Percentiles rank a stretch among this genome's conserved stretches.
These are phyloP conservation scores for Brachynemurus nebulosus DNA, from an alignment of 2,888 invertebrate species.

Conservation along the genomic window DNA sequence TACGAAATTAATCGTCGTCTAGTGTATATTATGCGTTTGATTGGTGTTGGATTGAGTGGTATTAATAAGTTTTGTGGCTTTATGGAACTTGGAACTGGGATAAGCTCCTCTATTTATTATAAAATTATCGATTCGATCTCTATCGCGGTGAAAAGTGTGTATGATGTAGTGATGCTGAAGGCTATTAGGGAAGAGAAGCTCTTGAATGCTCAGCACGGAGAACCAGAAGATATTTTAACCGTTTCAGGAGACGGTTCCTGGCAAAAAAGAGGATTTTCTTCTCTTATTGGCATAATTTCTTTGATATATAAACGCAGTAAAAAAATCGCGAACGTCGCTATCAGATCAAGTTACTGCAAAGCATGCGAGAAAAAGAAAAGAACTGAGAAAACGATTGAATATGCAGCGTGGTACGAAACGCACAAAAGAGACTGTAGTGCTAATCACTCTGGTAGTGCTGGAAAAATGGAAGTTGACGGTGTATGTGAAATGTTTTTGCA, in stretches of 20 bases:
- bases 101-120: constrained; percentile 9
- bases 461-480: constrained; percentile 4
- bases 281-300: constrained; percentile 16
- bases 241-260: too few species aligned
- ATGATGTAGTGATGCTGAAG: constrained; percentile 12
- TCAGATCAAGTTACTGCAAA: too few species aligned
- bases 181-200: constrained; percentile 13
- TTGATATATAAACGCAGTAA: constrained; percentile 13
- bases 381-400: constrained; percentile 14
- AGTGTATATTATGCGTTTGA: too few species aligned
- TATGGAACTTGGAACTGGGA: constrained; percentile 14
- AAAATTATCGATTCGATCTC: constrained; percentile 3
- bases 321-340: constrained; percentile 15
- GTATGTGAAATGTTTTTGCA: neutral
- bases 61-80: too few species aligned
- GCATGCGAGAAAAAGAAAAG: constrained; percentile 13
- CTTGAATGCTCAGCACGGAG: too few species aligned
- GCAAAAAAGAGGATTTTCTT: constrained; percentile 16
- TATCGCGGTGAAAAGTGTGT: neutral
- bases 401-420: constrained; percentile 14
- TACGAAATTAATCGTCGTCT: too few species aligned
- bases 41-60: too few species aligned
- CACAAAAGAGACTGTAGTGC: constrained; percentile 15
- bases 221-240: too few species aligned
- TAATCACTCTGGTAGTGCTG: constrained; percentile 3